Percentiles rank a stretch among this genome's conserved stretches.
phyloP scores from a whole-genome alignment of 1,140 invertebrate genomes.

The Drosophila quadrilineata region DNA sequence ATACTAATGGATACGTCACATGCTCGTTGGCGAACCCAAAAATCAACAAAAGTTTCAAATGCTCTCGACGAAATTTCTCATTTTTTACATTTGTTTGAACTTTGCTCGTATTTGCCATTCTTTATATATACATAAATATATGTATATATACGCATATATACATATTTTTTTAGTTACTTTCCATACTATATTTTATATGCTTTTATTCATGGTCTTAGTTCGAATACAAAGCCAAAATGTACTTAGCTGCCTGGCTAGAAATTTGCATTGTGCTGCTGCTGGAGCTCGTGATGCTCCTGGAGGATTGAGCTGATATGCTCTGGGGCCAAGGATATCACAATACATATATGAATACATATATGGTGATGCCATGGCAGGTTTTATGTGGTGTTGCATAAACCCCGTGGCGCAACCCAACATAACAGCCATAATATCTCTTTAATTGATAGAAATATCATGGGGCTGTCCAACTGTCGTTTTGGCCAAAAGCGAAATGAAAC shows the following conservation, averaged over 20 bases:
- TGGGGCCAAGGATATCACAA: slow-evolving; percentile 48
- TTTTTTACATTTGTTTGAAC: slow-evolving; percentile 67
- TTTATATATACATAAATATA: too few relatives aligned
- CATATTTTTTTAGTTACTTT: slow-evolving; percentile 8
- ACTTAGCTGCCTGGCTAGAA: slow-evolving; percentile 54
- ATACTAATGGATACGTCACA: slow-evolving; percentile 32
- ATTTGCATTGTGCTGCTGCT: slow-evolving; percentile 57
- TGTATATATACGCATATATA: slow-evolving; percentile 21
- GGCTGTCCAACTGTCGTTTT: slow-evolving; percentile 1
- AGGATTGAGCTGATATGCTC: slow-evolving; percentile 28
- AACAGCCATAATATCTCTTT: slow-evolving; percentile 54
- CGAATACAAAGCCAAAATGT: too few relatives aligned
- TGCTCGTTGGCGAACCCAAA: slow-evolving; percentile 35
- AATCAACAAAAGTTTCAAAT: slow-evolving; percentile 66
- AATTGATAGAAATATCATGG: slow-evolving; percentile 63
- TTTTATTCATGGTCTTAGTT: too few relatives aligned
- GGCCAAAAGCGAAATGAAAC: slow-evolving; percentile 11
- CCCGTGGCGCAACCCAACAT: background rate
- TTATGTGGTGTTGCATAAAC: slow-evolving; percentile 27
- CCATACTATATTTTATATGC: too few relatives aligned
- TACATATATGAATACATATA: slow-evolving; percentile 14
- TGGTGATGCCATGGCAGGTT: background rate
- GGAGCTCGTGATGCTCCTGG: too few relatives aligned
- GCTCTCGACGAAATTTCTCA: slow-evolving; percentile 13
- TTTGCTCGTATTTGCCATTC: slow-evolving; percentile 42